A percentile compares a stretch with the other conserved stretches of the same genome.
phyloP scores from a whole-genome alignment of 2,113 vertebrate genomes.

The Oenanthe melanoleuca region DNA sequence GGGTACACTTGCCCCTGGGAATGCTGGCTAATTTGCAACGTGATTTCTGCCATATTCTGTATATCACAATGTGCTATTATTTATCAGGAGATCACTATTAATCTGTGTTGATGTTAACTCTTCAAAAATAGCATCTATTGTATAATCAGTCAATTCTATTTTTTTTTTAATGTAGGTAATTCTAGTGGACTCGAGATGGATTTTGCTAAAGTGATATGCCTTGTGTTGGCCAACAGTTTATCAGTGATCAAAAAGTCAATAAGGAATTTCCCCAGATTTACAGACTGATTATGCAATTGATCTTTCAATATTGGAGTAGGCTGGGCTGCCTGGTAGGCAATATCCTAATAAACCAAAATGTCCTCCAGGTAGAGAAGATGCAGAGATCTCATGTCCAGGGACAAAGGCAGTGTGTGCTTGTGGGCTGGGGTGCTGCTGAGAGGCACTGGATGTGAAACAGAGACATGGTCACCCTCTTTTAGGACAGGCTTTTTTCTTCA shows the following conservation, averaged over 20 bases:
- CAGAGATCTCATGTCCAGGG: background rate
- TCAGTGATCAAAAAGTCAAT: background rate
- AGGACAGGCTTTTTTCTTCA: background rate
- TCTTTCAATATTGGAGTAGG: background rate
- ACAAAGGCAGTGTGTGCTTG: background rate
- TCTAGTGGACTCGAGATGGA: background rate
- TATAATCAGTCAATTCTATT: background rate
- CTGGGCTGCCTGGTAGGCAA: background rate
- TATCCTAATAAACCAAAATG: background rate
- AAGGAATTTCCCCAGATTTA: background rate
- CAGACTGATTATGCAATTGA: background rate
- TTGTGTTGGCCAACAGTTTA: background rate
- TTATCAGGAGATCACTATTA: background rate
- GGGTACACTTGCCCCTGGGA: background rate
- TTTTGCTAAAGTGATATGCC: background rate
- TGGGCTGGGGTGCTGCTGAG: background rate
- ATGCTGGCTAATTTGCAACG: background rate
- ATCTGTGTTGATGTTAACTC: background rate
- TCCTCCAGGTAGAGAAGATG: background rate
- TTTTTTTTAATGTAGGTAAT: background rate
- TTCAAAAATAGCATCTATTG: background rate
- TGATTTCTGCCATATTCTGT: background rate
- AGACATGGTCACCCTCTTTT: background rate
- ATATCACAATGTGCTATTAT: background rate
- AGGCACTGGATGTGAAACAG: background rate